Conservation (phyloP, 1,140 invertebrate species). For the Caenorhabditis elegans region DNA sequence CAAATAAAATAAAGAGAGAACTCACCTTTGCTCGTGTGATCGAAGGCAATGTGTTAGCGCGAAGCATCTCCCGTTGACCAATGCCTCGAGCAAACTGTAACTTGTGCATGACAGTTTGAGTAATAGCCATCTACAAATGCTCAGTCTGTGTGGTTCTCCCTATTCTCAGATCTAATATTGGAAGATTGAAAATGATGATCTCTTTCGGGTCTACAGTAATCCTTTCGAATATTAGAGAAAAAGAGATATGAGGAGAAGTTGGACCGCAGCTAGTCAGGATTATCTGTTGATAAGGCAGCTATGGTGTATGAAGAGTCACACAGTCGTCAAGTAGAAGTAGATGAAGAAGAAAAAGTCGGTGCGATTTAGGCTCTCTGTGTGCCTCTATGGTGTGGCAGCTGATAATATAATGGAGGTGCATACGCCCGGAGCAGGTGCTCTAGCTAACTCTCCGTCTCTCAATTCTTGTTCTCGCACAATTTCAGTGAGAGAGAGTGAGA, state of each 20-base stretch:
- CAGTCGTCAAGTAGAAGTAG: not conserved
- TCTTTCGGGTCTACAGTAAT: not conserved
- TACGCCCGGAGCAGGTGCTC: slow-evolving; percentile 24
- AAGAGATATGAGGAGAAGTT: not conserved
- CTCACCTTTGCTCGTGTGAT: slow-evolving; percentile 46
- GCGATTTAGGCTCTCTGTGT: not conserved
- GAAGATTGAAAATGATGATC: not conserved
- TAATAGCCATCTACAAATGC: slow-evolving; percentile 27
- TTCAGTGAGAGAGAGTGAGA: not conserved
- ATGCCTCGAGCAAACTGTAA: slow-evolving; percentile 46
- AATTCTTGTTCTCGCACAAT: too few relatives aligned
- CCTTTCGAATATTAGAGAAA: not conserved
- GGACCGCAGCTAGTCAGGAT: not conserved
- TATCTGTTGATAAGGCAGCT: not conserved
- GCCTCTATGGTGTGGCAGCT: not conserved
- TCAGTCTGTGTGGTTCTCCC: slow-evolving; percentile 10
- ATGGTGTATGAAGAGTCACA: not conserved
- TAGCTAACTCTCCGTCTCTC: not conserved
- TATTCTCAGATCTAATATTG: not conserved
- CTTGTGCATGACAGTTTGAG: slow-evolving; percentile 47
- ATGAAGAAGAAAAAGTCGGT: not conserved
- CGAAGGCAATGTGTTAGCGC: slow-evolving; percentile 44
- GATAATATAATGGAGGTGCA: slow-evolving; percentile 31
- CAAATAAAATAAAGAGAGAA: too few relatives aligned
- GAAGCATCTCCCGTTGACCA: slow-evolving; percentile 42